These are phyloP conservation scores for Schlechtendalia chinensis DNA, from an alignment of 1,140 invertebrate species.

Conservation along the genomic window DNA sequence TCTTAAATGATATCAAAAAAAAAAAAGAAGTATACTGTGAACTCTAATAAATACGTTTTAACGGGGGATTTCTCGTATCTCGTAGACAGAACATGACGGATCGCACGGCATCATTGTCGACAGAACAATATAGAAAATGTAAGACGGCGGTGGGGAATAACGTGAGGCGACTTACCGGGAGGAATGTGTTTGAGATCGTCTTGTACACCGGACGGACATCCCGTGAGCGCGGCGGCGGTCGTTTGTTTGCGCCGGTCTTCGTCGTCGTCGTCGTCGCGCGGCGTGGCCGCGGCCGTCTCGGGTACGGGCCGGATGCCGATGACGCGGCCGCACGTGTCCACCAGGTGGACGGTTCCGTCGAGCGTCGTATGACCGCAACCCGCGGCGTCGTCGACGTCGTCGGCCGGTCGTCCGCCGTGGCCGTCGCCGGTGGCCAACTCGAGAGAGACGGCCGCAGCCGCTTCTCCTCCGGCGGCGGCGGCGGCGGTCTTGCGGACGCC, in stretches of 20 bases:
- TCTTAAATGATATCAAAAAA: too few relatives aligned
- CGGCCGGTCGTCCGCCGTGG: not conserved
- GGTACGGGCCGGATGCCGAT: not conserved
- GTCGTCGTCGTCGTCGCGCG: not conserved
- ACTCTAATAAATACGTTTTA: too few relatives aligned
- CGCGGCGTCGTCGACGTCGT: not conserved
- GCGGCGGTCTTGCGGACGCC: not conserved
- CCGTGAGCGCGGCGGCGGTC: not conserved
- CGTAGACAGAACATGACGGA: too few relatives aligned
- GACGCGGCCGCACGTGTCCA: slow-evolving; percentile 28
- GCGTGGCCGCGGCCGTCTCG: too few relatives aligned
- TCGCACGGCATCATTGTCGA: too few relatives aligned
- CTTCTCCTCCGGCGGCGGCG: not conserved
- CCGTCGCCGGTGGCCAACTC: too few relatives aligned
- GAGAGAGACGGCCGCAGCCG: too few relatives aligned
- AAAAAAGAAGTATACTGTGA: too few relatives aligned
- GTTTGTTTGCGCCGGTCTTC: not conserved
- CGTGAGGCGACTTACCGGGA: slow-evolving; percentile 10
- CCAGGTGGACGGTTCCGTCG: slow-evolving; percentile 8
- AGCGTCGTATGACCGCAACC: not conserved
- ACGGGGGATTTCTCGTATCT: too few relatives aligned
- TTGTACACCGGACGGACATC: not conserved
- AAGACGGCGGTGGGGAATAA: too few relatives aligned
- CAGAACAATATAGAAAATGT: too few relatives aligned
- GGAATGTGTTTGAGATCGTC: slow-evolving; percentile 44